A percentile compares a stretch with the other conserved stretches of the same genome.
Conservation (phyloP, 1,140 invertebrate species). For the Reticulitermes speratus region DNA sequence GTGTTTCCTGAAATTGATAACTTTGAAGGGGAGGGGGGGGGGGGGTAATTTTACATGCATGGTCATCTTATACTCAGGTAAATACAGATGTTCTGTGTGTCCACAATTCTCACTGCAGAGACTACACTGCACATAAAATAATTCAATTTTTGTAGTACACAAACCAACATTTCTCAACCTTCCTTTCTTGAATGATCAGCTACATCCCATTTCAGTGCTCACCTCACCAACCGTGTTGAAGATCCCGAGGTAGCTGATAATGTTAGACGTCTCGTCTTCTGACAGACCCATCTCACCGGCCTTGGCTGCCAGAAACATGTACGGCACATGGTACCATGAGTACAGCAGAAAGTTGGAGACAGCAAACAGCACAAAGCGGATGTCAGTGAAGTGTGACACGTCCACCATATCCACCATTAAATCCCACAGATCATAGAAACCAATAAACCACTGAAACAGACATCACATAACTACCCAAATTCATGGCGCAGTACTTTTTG, state of each 20-base stretch:
- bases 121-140: too few relatives aligned
- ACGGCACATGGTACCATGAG: slow-evolving; percentile 86
- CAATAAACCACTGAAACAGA: slow-evolving; percentile 65
- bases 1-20: too few relatives aligned
- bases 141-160: too few relatives aligned
- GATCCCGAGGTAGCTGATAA: slow-evolving; percentile 85
- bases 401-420: slow-evolving; percentile 74
- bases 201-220: slow-evolving; percentile 36
- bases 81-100: too few relatives aligned
- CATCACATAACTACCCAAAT: neutral
- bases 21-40: too few relatives aligned
- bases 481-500: too few relatives aligned
- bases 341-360: slow-evolving; percentile 84
- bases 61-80: too few relatives aligned
- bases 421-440: slow-evolving; percentile 74
- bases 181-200: too few relatives aligned
- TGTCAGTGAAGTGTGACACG: slow-evolving; percentile 73
- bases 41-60: too few relatives aligned
- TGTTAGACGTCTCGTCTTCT: slow-evolving; percentile 69
- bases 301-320: slow-evolving; percentile 80
- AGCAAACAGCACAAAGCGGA: slow-evolving; percentile 74
- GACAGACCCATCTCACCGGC: slow-evolving; percentile 69
- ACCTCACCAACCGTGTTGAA: slow-evolving; percentile 85
- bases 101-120: too few relatives aligned
- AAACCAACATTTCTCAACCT: too few relatives aligned